Percentiles rank a stretch among this genome's conserved stretches.
Evolutionary conservation across 2,888 invertebrate genomes (phyloP).

Genomic region (Drosophila silvestris): DNA sequence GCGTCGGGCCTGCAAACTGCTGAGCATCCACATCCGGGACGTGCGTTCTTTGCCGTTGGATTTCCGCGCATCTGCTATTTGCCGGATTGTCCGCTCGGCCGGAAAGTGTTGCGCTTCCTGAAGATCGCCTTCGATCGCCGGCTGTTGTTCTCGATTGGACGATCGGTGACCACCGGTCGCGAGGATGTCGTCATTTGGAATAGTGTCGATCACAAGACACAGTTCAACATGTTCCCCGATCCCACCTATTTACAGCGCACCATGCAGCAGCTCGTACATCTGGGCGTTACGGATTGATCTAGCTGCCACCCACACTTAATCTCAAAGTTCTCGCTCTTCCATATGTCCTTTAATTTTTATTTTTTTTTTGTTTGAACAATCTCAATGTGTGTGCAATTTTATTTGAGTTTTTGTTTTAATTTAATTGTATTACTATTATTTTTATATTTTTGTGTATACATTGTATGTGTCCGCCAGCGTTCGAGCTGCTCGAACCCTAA

Average conservation of each 20-base stretch:
- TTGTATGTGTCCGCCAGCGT: conserved; percentile 48
- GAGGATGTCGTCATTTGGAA: conserved; percentile 97
- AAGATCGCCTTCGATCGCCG: conserved; percentile 94
- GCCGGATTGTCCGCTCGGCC: conserved; percentile 93
- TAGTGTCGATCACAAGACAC: conserved; percentile 94
- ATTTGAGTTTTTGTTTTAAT: conserved; percentile 54
- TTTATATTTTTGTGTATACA: conserved; percentile 25
- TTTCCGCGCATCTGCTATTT: conserved; percentile 93
- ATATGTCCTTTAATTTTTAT: conserved; percentile 25
- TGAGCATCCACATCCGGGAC: conserved; percentile 92
- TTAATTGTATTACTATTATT: conserved; percentile 37
- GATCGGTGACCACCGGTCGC: conserved; percentile 95
- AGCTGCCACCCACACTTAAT: not conserved
- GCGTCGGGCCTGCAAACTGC: conserved; percentile 93
- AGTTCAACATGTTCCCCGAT: conserved; percentile 92
- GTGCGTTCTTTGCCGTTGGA: conserved; percentile 95
- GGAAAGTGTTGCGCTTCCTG: conserved; percentile 91
- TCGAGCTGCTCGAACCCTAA: conserved; percentile 78
- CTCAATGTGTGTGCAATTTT: conserved; percentile 81
- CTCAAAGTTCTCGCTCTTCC: conserved; percentile 52
- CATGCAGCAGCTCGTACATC: conserved; percentile 85
- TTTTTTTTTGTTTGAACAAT: conserved; percentile 48
- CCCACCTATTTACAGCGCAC: conserved; percentile 89
- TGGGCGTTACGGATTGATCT: conserved; percentile 85
- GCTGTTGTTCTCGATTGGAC: conserved; percentile 93